Evolutionary conservation across 2,888 invertebrate species (phyloP), one percentile per base, ranked within the genome.

Genomic region (Hypomecis atomaria): DNA sequence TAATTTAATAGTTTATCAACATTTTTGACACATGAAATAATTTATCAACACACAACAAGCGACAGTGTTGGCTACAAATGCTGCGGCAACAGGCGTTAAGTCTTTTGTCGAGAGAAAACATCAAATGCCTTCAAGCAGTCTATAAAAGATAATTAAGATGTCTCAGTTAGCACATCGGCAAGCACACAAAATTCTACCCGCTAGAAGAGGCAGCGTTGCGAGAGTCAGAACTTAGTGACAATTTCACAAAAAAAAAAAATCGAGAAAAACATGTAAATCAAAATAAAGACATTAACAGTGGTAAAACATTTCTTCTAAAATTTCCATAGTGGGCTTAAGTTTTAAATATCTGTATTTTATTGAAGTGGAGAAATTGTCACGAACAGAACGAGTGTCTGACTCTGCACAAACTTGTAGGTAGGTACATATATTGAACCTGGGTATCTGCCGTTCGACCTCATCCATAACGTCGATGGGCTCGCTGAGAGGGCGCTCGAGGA

Each of bases 391-490:
- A 47, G 3, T 36, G 6, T 6, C 11, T 37, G 49, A 37, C 13
- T 37, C 37, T 37, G 9, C 11, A 8, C 37, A 6, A 13, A 36
- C 6, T 36, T 33, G 37, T 13, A 11, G 11, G 5, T 13, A 52
- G 11, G 5, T 13, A 52, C 40, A 45, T 67, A 23, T 69, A 69
- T 75, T 79, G 78, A 88, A 98, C 98, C 98, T 98, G 90, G 98
- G 98, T 92, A 98, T 98, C 88, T 97, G 97, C 79, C 97, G 95
- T 71, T 97, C 97, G 87, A 98, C 96, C 92, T 98, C 97, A 89
- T 98, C 98, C 84, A 98, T 94, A 84, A 96, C 97, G 94, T 98
- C 98, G 76, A 96, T 94, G 52, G 97, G 97, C 79, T 95, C 96
- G 86, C 97, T 94, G 73, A 97, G 97, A 62, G 97, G 96, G 70